Base-by-base conservation (phyloP, 1,140 invertebrate species). In the Drosophila ercepeae region DNA sequence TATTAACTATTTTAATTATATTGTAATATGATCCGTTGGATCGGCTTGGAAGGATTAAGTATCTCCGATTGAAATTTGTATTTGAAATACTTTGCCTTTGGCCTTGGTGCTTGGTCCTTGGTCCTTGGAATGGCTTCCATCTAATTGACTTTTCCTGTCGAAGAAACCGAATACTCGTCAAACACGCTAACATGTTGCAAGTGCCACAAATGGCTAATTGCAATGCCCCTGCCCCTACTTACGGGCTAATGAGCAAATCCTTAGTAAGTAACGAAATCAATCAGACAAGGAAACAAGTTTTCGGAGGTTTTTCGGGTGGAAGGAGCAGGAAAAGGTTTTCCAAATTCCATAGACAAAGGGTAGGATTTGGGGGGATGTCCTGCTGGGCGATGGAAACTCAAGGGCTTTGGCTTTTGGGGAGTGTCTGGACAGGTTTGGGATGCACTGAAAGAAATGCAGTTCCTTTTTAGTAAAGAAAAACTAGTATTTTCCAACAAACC, bases 141-240 rank as follows among this genome's bases (percentile, higher is more conserved):
- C 58, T 73, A 73, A 73, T 73, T 73, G 69, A 44, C 68, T 71
- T 71, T 71, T 71, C 32, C 44, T 69, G 64, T 69, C 46, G 50
- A 7, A 14, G 58, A 63, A 65, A 65, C 63, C 61, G 18, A 55
- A 60, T 41, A 53, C 55, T 2, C 29, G 4, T 32, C 29, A 1
- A 11, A 25, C 46, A 29, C 32, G n/a, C n/a, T n/a, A n/a, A 65
- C 46, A 14, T 29, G 42, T 67, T 45, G 64, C 39, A 51, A 44
- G 59, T 46, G 27, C 49, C 42, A 45, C 50, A 57, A 69, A 57
- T 55, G 29, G 65, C 64, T 69, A 69, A 69, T 69, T 69, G 64
- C 44, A 48, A 3, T 16, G 13, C 36, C 7, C 41, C 23, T n/a
- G 16, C 44, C 13, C 16, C 27, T 27, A 13, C 8, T 16, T 18